These are phyloP conservation scores for Nothobranchius kuhntae DNA, from an alignment of 2,113 vertebrate species.

Conservation along the genomic window DNA sequence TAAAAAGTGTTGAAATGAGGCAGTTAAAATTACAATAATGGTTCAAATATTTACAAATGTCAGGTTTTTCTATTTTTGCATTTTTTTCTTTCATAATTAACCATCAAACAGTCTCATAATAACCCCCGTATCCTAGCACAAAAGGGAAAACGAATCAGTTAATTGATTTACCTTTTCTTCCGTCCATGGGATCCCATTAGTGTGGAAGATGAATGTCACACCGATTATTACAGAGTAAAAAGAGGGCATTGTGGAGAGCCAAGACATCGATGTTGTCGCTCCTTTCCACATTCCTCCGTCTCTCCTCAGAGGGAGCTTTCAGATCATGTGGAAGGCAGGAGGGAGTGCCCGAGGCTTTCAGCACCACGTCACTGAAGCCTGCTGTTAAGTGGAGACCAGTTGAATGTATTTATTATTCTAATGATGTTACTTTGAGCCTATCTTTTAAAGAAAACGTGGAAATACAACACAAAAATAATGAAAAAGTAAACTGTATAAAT, in stretches of 20 bases:
- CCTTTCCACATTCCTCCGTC: slow-evolving; percentile 53
- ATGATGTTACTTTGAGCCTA: not conserved
- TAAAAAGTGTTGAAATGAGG: too few species aligned
- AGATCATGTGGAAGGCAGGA: slow-evolving; percentile 80
- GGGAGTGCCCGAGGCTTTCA: slow-evolving; percentile 58
- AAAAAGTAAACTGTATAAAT: too few species aligned
- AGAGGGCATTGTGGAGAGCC: slow-evolving; percentile 39
- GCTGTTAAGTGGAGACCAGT: not conserved
- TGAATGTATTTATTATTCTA: too few species aligned
- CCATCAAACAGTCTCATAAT: not conserved
- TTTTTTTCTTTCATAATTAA: not conserved
- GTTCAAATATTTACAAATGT: too few species aligned
- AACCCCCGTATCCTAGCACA: not conserved
- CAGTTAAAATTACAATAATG: not conserved
- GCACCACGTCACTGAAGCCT: slow-evolving; percentile 23
- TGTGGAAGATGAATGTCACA: slow-evolving; percentile 38
- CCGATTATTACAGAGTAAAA: slow-evolving; percentile 48
- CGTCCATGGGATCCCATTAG: slow-evolving; percentile 70
- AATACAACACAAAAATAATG: too few species aligned
- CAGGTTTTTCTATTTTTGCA: not conserved
- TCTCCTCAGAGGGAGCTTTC: slow-evolving; percentile 45
- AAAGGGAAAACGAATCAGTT: not conserved
- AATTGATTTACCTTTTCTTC: slow-evolving; percentile 73
- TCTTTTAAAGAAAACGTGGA: too few species aligned
- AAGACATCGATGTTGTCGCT: slow-evolving; percentile 46